Conservation (phyloP, 2,797 vertebrate species). For the Schizopygopsis pylzovi region DNA sequence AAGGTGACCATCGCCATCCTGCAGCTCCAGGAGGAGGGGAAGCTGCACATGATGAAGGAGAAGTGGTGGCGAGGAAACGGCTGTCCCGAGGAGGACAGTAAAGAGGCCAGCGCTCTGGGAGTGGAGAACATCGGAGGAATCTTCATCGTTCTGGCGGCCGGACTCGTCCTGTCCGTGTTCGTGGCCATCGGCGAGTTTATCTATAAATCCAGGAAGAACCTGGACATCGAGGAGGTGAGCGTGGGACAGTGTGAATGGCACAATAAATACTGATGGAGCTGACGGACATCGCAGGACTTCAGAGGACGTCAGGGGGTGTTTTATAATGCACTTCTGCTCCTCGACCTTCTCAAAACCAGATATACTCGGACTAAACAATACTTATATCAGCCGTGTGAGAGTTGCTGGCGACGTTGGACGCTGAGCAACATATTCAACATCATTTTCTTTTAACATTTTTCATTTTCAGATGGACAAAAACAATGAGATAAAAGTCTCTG, state of each 20-base stretch:
- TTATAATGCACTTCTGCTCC: not conserved
- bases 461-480: not conserved
- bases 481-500: not conserved
- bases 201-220: constrained; percentile 93
- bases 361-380: not conserved
- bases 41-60: constrained; percentile 99
- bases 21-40: constrained; percentile 97
- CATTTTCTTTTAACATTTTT: not conserved
- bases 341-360: not conserved
- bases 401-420: not conserved
- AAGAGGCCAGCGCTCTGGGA: constrained; percentile 94
- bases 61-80: constrained; percentile 99
- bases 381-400: not conserved
- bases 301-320: not conserved
- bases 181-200: constrained; percentile 98
- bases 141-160: constrained; percentile 97
- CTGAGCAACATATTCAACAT: not conserved
- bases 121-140: constrained; percentile 98
- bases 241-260: constrained; percentile 82
- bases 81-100: constrained; percentile 96
- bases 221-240: constrained; percentile 93
- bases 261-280: constrained; percentile 78
- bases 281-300: not conserved
- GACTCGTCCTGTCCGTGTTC: constrained; percentile 95
- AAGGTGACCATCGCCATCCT: constrained; percentile 98